Base-by-base conservation (phyloP, 2,888 invertebrate genomes). In the Stictocephala bisonia region DNA sequence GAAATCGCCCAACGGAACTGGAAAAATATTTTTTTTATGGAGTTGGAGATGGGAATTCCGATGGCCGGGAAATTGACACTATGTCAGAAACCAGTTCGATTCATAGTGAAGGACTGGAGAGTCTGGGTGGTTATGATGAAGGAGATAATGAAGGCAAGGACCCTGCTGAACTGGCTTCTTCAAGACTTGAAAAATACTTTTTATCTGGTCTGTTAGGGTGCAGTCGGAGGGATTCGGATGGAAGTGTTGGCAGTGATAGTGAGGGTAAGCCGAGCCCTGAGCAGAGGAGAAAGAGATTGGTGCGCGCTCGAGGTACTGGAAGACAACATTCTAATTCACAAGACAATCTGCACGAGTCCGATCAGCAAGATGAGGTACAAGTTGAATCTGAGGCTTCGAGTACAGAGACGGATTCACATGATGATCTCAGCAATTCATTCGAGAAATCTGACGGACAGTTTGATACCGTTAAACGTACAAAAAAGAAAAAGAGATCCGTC, bases 1-100 rank as follows among this genome's bases (percentile, higher is more conserved):
- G 89, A 84, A 87, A 88, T 77, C 87, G 92, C 71, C 91, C 91
- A 35, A 94, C 95, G 0, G 94, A 95, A 81, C 84, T 96, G 76
- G 96, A 96, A 83, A 95, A 94, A 83, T 96, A 96, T 83, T 95
- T 94, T 86, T 94, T 93, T 85, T 95, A 93, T 80, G 93, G 92
- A 0, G 87, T 96, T 48, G 94, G 92, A 22, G 93, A 93, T 80
- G 92, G 91, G 7, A 85, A 86, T 78, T 87, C 86, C 69, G 85
- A 85, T 0, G 86, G 72, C 0, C 68, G 74, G 11, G 80, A 80
- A 2, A 68, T 78, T 2, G 82, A 82, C 41, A 80, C 79, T 0
- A 87, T 91, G 72, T 94, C 94, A 1, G 95, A 96, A 84, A 93
- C 84, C 13, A 93, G 93, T 74, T 94, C 94, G 80, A 91, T 94